Evolutionary conservation across 2,797 vertebrate genomes (phyloP).

Genomic region (Xenentodon cancila): DNA sequence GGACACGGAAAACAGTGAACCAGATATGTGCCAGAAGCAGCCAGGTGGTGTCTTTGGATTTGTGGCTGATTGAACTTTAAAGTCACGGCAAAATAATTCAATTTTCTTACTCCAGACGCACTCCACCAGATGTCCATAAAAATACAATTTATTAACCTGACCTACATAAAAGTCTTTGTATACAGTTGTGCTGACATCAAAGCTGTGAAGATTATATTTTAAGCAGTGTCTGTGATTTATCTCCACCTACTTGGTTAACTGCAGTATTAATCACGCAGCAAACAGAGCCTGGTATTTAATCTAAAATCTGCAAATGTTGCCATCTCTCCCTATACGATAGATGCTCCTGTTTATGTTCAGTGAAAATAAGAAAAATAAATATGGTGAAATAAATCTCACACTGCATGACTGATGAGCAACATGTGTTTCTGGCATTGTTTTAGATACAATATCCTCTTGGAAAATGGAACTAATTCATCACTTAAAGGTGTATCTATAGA

Average conservation of each 20-base stretch:
- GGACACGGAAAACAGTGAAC: background rate
- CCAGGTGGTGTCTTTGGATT: background rate
- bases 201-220: slow-evolving; percentile 74
- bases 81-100: slow-evolving; percentile 13
- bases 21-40: background rate
- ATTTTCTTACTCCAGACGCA: slow-evolving; percentile 14
- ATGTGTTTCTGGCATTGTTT: background rate
- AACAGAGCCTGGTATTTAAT: slow-evolving; percentile 56
- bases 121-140: slow-evolving; percentile 31
- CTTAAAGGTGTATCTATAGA: too few species aligned
- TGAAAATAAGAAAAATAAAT: slow-evolving; percentile 9
- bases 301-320: slow-evolving; percentile 67
- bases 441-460: background rate
- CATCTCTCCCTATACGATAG: slow-evolving; percentile 26
- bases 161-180: slow-evolving; percentile 76
- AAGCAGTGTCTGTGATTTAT: slow-evolving; percentile 75
- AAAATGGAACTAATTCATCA: too few species aligned
- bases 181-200: slow-evolving; percentile 73
- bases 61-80: slow-evolving; percentile 5
- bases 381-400: background rate
- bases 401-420: background rate
- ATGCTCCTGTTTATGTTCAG: slow-evolving; percentile 51
- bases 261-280: slow-evolving; percentile 75
- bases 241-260: slow-evolving; percentile 69
- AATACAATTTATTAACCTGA: slow-evolving; percentile 71